Conservation (phyloP, 2,113 vertebrate genomes). For the Oxyruncus cristatus region DNA sequence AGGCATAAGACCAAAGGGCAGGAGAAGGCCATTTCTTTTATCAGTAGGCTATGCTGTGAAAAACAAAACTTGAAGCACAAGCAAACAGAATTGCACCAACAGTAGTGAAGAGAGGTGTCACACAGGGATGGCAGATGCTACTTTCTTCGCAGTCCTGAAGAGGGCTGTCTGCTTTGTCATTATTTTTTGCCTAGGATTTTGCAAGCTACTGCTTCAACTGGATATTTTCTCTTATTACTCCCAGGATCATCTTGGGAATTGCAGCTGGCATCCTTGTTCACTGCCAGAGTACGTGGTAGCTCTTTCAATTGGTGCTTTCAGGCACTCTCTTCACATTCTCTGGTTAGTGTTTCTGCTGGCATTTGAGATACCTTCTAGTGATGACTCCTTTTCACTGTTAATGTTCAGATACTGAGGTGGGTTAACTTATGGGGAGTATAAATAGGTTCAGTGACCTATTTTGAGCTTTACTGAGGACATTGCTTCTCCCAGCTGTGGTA, state of each 20-base stretch:
- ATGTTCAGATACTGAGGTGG: neutral
- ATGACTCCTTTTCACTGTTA: neutral
- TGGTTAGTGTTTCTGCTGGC: neutral
- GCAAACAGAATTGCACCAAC: neutral
- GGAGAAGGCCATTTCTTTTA: neutral
- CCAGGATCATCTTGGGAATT: neutral
- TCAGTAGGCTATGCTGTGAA: neutral
- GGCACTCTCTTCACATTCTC: neutral
- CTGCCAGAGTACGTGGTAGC: neutral
- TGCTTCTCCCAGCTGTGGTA: neutral
- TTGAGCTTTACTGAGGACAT: neutral
- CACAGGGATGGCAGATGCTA: neutral
- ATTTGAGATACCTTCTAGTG: neutral
- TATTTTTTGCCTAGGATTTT: constrained; percentile 1
- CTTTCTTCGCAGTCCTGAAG: neutral
- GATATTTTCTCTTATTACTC: neutral
- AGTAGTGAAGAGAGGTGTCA: neutral
- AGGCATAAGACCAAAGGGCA: neutral
- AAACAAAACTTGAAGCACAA: neutral
- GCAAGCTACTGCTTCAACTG: neutral
- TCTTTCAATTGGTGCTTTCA: neutral
- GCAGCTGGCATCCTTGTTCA: neutral
- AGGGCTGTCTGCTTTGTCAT: neutral
- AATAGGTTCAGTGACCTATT: neutral
- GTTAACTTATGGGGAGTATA: neutral